phyloP scores from a whole-genome alignment of 2,113 vertebrate species.

The Dasyornis broadbenti region DNA sequence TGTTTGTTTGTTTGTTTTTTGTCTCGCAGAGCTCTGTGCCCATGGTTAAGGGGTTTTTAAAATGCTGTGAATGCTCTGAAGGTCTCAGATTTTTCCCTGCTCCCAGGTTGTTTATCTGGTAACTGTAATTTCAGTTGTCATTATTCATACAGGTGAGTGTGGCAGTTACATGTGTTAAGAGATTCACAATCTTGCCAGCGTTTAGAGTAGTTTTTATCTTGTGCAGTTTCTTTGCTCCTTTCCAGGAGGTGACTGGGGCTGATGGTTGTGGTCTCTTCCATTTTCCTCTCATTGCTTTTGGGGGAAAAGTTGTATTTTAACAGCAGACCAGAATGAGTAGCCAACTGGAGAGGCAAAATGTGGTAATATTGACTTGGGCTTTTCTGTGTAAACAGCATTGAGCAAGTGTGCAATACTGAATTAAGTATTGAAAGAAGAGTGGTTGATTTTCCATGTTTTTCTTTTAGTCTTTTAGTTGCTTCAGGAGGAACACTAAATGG shows the following conservation, averaged over 20 bases:
- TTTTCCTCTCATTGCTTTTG: background rate
- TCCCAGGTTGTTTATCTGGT: background rate
- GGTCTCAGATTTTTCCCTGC: background rate
- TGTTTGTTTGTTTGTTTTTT: fast-evolving
- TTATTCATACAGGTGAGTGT: fast-evolving
- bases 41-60: fast-evolving
- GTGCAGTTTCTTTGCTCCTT: background rate
- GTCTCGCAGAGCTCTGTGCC: fast-evolving
- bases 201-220: background rate
- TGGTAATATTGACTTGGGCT: background rate
- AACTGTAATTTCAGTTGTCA: background rate
- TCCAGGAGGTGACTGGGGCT: background rate
- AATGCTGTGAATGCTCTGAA: background rate
- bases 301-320: background rate
- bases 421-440: background rate
- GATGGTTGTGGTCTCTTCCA: background rate
- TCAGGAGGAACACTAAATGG: background rate
- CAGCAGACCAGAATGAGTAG: background rate
- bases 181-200: background rate
- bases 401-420: background rate
- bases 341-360: background rate
- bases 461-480: background rate
- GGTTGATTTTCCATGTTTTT: background rate
- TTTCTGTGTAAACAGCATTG: background rate
- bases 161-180: background rate